phyloP scores from a whole-genome alignment of 1,140 invertebrate species.

The Conus betulinus region DNA sequence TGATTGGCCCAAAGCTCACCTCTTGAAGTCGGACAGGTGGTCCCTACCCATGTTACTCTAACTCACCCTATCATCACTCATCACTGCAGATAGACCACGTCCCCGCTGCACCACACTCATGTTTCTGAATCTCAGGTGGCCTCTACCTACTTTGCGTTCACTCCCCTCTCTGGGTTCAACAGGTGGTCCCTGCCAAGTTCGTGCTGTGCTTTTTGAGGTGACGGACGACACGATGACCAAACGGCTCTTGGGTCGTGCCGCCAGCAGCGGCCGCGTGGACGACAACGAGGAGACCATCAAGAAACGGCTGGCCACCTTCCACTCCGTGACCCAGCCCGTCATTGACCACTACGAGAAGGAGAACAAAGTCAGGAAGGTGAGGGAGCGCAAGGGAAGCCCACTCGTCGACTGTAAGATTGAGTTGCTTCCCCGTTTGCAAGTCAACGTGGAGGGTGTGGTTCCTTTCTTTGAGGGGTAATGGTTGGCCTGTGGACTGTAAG shows the following conservation, averaged over 20 bases:
- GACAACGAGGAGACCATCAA: slow-evolving; percentile 98
- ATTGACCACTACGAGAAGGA: slow-evolving; percentile 78
- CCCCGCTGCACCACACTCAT: neutral
- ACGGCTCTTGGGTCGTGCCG: slow-evolving; percentile 88
- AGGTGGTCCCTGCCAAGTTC: slow-evolving; percentile 86
- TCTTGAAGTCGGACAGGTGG: no score
- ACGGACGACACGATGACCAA: slow-evolving; percentile 88
- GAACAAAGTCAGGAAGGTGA: slow-evolving; percentile 47
- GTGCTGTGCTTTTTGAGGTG: slow-evolving; percentile 89
- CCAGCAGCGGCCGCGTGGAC: slow-evolving; percentile 91
- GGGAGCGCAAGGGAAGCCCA: neutral
- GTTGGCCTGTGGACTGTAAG: no score
- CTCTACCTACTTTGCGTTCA: no score
- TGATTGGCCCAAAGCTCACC: no score
- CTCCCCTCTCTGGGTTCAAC: slow-evolving; percentile 78
- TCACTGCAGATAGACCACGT: no score
- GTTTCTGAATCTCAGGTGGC: neutral
- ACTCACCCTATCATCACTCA: no score
- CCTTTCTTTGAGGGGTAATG: neutral
- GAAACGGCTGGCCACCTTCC: slow-evolving; percentile 93
- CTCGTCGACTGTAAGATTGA: no score
- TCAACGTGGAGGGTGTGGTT: no score
- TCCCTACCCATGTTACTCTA: no score
- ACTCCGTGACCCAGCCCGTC: slow-evolving; percentile 90
- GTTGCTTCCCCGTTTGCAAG: no score